Evolutionary conservation across 2,113 vertebrate species (phyloP).

Genomic region (Labeo catla): DNA sequence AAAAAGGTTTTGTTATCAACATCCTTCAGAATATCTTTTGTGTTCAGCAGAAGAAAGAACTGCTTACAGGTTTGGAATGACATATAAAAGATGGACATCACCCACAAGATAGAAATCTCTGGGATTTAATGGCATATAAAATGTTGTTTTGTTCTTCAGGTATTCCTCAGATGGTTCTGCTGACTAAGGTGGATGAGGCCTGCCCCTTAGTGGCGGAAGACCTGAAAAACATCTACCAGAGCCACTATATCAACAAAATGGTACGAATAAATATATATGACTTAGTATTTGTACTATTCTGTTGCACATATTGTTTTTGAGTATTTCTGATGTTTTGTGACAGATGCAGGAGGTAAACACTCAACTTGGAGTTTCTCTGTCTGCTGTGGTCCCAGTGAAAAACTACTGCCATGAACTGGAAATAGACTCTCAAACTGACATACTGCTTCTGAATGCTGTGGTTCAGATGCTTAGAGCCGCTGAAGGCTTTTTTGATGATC

Average conservation of each 20-base stretch:
- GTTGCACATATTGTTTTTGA: background rate
- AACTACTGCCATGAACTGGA: conserved; percentile 70
- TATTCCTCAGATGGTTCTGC: conserved; percentile 71
- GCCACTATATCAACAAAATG: conserved; percentile 66
- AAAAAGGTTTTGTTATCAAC: background rate
- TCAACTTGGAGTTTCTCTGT: conserved; percentile 66
- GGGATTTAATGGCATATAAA: background rate
- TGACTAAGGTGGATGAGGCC: conserved; percentile 76
- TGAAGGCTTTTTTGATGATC: conserved; percentile 68
- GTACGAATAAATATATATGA: conserved; percentile 44
- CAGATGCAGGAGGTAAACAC: conserved; percentile 64
- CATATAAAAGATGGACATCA: background rate
- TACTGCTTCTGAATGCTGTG: conserved; percentile 65
- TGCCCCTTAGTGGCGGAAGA: conserved; percentile 66
- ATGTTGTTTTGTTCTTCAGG: conserved; percentile 53
- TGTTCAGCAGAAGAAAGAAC: background rate
- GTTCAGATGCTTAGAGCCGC: conserved; percentile 65
- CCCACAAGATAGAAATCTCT: background rate
- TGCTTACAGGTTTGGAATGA: background rate
- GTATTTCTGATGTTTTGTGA: background rate
- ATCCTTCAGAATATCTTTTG: background rate
- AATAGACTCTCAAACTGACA: conserved; percentile 58
- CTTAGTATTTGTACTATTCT: background rate
- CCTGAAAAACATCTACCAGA: conserved; percentile 67
- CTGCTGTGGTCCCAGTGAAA: conserved; percentile 66